Percentiles rank a stretch among this genome's conserved stretches.
Evolutionary conservation across 2,797 vertebrate species (phyloP).

Genomic region (Clarias pachynema): DNA sequence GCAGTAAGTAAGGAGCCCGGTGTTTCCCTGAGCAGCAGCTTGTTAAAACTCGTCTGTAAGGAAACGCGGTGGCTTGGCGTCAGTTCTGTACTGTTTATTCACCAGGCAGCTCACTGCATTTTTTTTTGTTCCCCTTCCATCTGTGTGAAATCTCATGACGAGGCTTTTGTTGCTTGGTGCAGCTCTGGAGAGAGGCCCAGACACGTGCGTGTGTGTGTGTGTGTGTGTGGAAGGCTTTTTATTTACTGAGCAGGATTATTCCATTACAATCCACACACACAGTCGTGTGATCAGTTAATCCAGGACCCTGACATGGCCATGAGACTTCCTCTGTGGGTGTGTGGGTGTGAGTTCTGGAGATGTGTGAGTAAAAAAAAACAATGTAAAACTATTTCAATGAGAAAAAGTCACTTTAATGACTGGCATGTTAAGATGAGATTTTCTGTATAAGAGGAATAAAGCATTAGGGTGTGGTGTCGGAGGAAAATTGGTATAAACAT

Average conservation of each 20-base stretch:
- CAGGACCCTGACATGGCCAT: neutral
- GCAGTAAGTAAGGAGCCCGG: neutral
- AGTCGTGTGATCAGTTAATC: slow-evolving; percentile 23
- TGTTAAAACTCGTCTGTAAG: slow-evolving; percentile 4
- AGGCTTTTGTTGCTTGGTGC: slow-evolving; percentile 2
- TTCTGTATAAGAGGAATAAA: neutral
- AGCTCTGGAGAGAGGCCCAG: slow-evolving; percentile 15
- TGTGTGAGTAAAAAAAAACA: neutral
- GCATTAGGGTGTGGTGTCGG: no score
- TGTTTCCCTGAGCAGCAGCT: neutral
- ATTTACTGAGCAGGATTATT: slow-evolving; percentile 11
- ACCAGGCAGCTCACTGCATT: neutral
- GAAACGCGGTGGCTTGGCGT: neutral
- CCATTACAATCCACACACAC: slow-evolving; percentile 16
- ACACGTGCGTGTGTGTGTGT: slow-evolving; percentile 11
- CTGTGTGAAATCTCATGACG: slow-evolving; percentile 3
- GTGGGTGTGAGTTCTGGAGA: neutral
- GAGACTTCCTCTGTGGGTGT: neutral
- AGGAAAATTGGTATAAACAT: neutral
- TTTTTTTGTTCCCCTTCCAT: neutral
- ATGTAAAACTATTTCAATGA: neutral
- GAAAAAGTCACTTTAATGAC: neutral
- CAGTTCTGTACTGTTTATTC: slow-evolving; percentile 12
- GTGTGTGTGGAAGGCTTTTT: neutral
- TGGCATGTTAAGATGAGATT: no score